Base-by-base conservation (phyloP, 37 sponge, comb jelly and placozoan genomes). In the Halisarca cf. caerulea region DNA sequence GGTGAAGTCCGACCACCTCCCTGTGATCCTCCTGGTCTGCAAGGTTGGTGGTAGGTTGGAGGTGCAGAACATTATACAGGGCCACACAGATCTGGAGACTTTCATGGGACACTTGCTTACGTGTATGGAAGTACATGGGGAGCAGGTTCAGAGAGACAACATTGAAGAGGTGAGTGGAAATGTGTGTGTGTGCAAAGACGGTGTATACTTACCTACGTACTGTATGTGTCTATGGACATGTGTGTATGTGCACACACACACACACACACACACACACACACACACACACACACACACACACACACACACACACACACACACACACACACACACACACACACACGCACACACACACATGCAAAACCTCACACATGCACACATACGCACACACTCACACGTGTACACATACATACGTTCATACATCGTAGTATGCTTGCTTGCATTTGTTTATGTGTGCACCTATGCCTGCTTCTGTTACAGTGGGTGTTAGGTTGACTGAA, bases 51-150 rank as follows among this genome's bases (percentile, higher is more conserved):
- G 91, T 39, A 36, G 66, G 32, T 38, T 88, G 4, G 86, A 88
- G 32, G 90, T 95, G 33, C 79, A 71, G 59, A 86, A 84, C 44
- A 86, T 95, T 8, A 86, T 95, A 32, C 94, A 95, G 82, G 96
- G 92, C 33, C 71, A 90, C 39, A 88, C 89, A 8, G 85, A 88
- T 28, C 42, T 90, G 58, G 92, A 90, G 18, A 27, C 74, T 5
- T 82, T 94, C 34, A 86, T 94, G 85, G 85, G 84, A 18, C 66
- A 78, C 42, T 79, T 94, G 8, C 87, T 94, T 0, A 70, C 55
- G 4, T 82, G 89, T 64, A 78, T 85, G 69, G 94, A 94, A 27
- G 83, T 84, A 9, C 86, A 90, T 80, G 35, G 60, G 2, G 18
- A 71, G n/a, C 62, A 79, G 2, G 15, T 71, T 7, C 81, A 85